Percentiles rank a stretch among this genome's conserved stretches.
Conservation (phyloP, 2,888 invertebrate genomes). For the Aphrophora alni region DNA sequence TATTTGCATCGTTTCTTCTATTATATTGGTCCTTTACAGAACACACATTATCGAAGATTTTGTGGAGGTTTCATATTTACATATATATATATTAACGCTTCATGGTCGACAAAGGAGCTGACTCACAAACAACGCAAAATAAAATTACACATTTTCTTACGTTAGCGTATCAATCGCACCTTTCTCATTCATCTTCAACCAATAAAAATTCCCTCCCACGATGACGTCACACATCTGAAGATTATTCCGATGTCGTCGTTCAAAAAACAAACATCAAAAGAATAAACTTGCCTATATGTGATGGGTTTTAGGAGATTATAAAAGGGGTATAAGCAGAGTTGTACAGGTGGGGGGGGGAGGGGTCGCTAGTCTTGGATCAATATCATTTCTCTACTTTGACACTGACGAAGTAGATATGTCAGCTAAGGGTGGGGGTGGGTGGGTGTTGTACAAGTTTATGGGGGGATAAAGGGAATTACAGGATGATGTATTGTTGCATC, state of each 20-base stretch:
- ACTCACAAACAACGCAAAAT: too few species aligned
- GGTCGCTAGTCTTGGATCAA: background rate
- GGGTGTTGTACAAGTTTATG: background rate
- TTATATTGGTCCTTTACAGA: too few species aligned
- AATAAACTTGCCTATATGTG: background rate
- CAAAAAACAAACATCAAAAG: background rate
- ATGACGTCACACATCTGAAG: too few species aligned
- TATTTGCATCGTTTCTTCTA: too few species aligned
- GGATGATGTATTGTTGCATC: background rate
- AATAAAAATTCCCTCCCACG: too few species aligned
- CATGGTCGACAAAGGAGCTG: too few species aligned
- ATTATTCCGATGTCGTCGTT: background rate
- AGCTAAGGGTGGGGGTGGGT: background rate
- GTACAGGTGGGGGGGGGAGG: background rate
- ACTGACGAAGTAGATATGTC: conserved; percentile 6
- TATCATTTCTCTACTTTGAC: conserved; percentile 2
- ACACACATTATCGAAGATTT: too few species aligned
- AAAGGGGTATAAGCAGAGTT: background rate
- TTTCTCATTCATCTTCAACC: too few species aligned
- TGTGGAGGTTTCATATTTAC: too few species aligned
- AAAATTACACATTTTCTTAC: too few species aligned
- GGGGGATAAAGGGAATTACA: background rate
- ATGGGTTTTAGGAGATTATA: background rate
- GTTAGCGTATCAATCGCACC: too few species aligned
- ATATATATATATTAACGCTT: too few species aligned